phyloP scores from a whole-genome alignment of 2,113 vertebrate species.

The Ptychochromis oligacanthus region DNA sequence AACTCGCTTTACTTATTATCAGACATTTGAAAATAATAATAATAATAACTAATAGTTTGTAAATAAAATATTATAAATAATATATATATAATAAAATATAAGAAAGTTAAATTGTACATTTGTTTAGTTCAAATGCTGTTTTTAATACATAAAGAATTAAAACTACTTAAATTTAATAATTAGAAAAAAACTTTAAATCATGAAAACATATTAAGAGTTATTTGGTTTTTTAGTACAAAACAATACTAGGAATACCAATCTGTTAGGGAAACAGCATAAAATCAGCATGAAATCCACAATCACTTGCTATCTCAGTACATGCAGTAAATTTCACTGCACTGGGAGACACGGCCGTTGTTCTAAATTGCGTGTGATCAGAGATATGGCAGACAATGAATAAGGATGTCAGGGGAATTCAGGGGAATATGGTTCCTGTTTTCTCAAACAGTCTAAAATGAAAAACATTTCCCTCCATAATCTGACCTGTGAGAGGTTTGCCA shows the following conservation, averaged over 20 bases:
- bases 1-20: not conserved
- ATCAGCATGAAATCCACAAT: not conserved
- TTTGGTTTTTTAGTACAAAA: not conserved
- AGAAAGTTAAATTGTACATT: too few species aligned
- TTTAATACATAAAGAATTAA: not conserved
- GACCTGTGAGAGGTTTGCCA: conserved; percentile 32
- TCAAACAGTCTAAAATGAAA: conserved; percentile 63
- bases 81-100: too few species aligned
- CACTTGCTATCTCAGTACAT: not conserved
- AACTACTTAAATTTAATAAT: not conserved
- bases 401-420: conserved; percentile 38
- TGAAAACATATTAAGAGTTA: not conserved
- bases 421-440: conserved; percentile 50
- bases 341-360: not conserved
- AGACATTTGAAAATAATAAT: not conserved
- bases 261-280: not conserved
- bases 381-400: conserved; percentile 23
- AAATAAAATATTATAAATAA: not conserved
- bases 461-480: conserved; percentile 62
- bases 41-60: not conserved
- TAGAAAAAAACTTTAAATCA: not conserved
- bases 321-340: conserved; percentile 2
- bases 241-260: not conserved
- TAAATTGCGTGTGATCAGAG: conserved; percentile 32
- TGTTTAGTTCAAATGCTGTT: too few species aligned